A percentile compares a stretch with the other conserved stretches of the same genome.
Evolutionary conservation across 2,888 invertebrate genomes (phyloP).

Genomic region (Gandaritis pyraliata): DNA sequence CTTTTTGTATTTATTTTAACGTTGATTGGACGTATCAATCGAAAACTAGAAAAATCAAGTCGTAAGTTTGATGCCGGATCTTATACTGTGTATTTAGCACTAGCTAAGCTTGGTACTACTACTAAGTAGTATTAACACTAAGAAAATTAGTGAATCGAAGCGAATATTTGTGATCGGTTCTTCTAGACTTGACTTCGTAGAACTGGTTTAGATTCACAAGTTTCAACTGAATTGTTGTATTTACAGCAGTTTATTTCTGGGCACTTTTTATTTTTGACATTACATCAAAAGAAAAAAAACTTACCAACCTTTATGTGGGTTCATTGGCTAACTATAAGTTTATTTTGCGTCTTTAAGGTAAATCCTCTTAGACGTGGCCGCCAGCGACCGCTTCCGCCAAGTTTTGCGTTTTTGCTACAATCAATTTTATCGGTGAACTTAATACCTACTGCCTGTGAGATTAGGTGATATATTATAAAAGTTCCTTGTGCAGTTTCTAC

Average conservation of each 20-base stretch:
- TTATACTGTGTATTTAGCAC: too few species aligned
- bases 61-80: background rate
- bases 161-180: too few species aligned
- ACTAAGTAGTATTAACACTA: too few species aligned
- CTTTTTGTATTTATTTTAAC: background rate
- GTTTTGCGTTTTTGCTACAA: conserved; percentile 42
- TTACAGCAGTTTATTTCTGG: too few species aligned
- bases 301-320: background rate
- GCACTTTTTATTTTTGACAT: too few species aligned
- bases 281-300: background rate
- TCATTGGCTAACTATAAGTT: background rate
- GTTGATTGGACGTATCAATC: background rate
- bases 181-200: too few species aligned
- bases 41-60: background rate
- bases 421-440: conserved; percentile 36
- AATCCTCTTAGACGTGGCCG: conserved; percentile 17
- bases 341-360: conserved; percentile 12
- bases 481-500: background rate
- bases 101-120: too few species aligned
- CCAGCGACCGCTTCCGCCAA: conserved; percentile 31
- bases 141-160: too few species aligned
- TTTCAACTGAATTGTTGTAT: too few species aligned
- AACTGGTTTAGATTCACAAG: too few species aligned
- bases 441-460: conserved; percentile 12
- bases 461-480: conserved; percentile 20